Percentiles rank a stretch among this genome's conserved stretches.
Evolutionary conservation across 2,113 vertebrate species (phyloP).

Genomic region (Heterotilapia buettikoferi): DNA sequence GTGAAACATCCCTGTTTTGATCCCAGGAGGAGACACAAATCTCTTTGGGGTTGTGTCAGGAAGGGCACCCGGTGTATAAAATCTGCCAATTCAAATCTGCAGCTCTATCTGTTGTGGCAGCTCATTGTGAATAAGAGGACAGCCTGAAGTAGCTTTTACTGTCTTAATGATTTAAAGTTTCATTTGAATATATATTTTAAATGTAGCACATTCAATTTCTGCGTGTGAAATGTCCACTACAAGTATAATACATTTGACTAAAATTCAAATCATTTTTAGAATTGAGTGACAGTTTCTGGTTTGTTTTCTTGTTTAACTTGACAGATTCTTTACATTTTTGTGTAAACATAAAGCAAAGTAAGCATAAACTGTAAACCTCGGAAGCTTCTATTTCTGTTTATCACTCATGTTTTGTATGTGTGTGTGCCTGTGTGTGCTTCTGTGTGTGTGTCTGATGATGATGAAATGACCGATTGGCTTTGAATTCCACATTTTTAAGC

Average conservation of each 20-base stretch:
- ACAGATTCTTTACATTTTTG: neutral
- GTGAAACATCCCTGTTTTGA: neutral
- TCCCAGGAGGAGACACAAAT: neutral
- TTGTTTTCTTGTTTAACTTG: neutral
- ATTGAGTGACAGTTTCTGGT: neutral
- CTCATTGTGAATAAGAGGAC: neutral
- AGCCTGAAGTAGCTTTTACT: neutral
- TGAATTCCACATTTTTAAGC: neutral
- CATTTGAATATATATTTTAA: neutral
- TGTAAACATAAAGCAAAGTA: neutral
- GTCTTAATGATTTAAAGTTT: neutral
- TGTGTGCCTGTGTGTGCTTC: neutral
- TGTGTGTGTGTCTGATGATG: neutral
- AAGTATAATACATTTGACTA: neutral
- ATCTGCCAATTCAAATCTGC: neutral
- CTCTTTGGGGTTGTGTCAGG: neutral
- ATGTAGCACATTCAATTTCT: neutral
- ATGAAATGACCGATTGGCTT: neutral
- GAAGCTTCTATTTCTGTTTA: neutral
- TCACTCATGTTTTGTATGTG: neutral
- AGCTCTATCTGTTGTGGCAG: neutral
- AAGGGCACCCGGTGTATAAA: neutral
- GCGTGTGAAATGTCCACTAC: neutral
- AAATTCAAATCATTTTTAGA: neutral
- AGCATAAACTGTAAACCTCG: rapidly evolving